Percentiles rank a stretch among this genome's conserved stretches.
Conservation (phyloP, 2,888 invertebrate genomes). For the Eupithecia dodoneata region DNA sequence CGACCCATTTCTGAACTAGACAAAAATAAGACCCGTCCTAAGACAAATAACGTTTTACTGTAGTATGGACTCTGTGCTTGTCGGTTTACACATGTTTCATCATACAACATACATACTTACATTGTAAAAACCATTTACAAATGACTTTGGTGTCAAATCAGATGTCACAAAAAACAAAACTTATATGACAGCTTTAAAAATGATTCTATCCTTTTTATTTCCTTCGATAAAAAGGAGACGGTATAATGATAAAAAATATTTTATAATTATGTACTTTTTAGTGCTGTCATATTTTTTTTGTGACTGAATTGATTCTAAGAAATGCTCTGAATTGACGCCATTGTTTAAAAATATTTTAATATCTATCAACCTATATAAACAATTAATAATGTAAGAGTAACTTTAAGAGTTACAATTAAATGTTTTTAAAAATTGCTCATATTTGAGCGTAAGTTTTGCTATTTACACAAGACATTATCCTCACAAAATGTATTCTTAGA, state of each 20-base stretch:
- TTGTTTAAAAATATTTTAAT: neutral
- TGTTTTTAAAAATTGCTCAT: conserved; percentile 39
- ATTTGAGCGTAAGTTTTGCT: conserved; percentile 45
- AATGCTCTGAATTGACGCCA: neutral
- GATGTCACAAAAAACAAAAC: neutral
- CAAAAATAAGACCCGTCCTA: conserved; percentile 66
- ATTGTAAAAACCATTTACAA: neutral
- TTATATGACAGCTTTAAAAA: neutral
- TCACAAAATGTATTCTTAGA: conserved; percentile 8
- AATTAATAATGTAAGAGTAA: conserved; percentile 5
- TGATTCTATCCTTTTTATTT: neutral
- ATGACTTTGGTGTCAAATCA: neutral
- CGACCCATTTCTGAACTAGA: conserved; percentile 58
- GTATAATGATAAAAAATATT: neutral
- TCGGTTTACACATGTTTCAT: conserved; percentile 17
- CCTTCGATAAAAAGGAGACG: neutral
- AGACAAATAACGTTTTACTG: conserved; percentile 55
- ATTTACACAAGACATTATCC: conserved; percentile 36
- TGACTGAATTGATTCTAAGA: neutral
- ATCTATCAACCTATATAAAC: conserved; percentile 14
- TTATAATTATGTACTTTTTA: neutral
- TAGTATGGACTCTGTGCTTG: conserved; percentile 20
- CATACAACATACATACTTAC: neutral
- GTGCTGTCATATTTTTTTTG: neutral
- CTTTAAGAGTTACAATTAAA: conserved; percentile 14